Evolutionary conservation across 1,140 invertebrate genomes (phyloP).

Genomic region (Lordiphosa clarofinis): DNA sequence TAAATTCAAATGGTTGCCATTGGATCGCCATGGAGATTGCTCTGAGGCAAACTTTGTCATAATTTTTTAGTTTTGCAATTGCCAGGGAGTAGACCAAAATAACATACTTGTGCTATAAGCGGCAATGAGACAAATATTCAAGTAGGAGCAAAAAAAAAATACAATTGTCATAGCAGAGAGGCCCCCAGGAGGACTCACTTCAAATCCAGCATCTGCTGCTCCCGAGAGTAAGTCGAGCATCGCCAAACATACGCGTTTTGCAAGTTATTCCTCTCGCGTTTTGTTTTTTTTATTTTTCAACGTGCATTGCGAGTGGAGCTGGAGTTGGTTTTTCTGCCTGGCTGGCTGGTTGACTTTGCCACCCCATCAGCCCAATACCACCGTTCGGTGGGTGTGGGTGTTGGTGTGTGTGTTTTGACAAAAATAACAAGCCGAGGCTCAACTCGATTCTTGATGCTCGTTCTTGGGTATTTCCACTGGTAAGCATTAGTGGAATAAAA

Average conservation of each 20-base stretch:
- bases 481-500: too few relatives aligned
- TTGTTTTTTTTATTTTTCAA: conserved; percentile 36
- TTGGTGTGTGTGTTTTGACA: conserved; percentile 42
- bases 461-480: too few relatives aligned
- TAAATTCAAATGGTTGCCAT: conserved; percentile 66
- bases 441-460: too few relatives aligned
- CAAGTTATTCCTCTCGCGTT: conserved; percentile 25
- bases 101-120: conserved; percentile 19
- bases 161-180: conserved; percentile 64
- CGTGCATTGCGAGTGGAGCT: conserved; percentile 55
- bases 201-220: conserved; percentile 51
- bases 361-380: neutral
- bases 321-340: conserved; percentile 54
- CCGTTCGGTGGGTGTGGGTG: too few relatives aligned
- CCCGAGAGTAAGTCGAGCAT: conserved; percentile 40
- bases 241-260: conserved; percentile 29
- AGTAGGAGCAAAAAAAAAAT: conserved; percentile 29
- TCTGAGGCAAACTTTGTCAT: conserved; percentile 70
- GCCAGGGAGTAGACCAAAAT: conserved; percentile 44
- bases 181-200: conserved; percentile 62
- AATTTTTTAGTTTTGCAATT: conserved; percentile 52
- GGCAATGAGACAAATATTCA: conserved; percentile 68
- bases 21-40: conserved; percentile 53
- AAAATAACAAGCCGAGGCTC: conserved; percentile 45
- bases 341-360: conserved; percentile 9